Base-by-base conservation (phyloP, 2,113 vertebrate genomes). In the Peromyscus leucopus region DNA sequence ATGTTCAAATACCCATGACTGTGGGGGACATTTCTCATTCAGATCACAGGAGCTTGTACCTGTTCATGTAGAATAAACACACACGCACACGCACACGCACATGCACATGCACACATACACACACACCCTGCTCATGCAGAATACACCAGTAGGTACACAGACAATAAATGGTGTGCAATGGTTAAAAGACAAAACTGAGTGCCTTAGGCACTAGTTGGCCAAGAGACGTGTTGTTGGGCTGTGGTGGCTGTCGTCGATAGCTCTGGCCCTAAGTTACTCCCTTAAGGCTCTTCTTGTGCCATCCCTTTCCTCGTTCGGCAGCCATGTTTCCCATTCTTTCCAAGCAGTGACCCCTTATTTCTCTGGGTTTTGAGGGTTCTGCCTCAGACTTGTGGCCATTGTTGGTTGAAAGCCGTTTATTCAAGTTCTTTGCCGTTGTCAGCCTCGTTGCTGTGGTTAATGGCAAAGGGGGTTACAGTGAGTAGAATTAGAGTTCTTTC, bases 401-500 rank as follows among this genome's bases (percentile, higher is more conserved):
- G 92, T 96, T 48, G 97, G 93, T 92, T 59, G 78, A 96, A n/a
- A 98, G 95, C 94, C 48, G 33, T 95, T 57, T 80, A 94, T 93
- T 96, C 96, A 85, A 80, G 97, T 97, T 93, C 96, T 96, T 97
- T 89, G 96, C 96, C 97, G 95, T 97, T 95, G 97, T 96, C 95
- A 91, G 39, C 94, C 93, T 95, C 83, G 89, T 95, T 98, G 4
- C 97, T 94, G 46, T 65, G 95, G 92, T 96, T 98, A 97, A 98
- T 98, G 98, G 98, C 0, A 61, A 94, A 89, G 96, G 95, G 97
- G 97, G 97, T 98, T 98, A 94, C 82, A 96, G 97, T 72, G 97
- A 96, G 96, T 87, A 96, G 98, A 98, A 98, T 98, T 97, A 98
- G 31, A 98, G 97, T 97, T 98, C 97, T 97, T 97, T 88, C 93